Base-by-base conservation (phyloP, 1,140 invertebrate species). In the Drosophila lacertosa region DNA sequence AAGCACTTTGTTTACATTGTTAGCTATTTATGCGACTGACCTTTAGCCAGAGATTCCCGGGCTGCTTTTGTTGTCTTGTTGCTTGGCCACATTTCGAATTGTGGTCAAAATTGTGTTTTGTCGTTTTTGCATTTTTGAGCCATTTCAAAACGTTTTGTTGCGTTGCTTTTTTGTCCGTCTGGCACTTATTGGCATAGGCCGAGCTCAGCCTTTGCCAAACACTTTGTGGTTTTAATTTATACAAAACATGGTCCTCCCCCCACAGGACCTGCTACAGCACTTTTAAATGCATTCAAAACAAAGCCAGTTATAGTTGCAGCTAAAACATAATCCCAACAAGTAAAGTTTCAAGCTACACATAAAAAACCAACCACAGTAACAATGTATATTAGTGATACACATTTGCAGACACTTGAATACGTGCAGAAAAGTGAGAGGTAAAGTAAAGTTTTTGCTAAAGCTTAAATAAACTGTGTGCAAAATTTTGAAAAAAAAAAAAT, bases 51-150 rank as follows among this genome's bases (percentile, higher is more conserved):
- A 24, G 15, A n/a, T 42, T 20, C 33, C 11, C 15, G 13, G 47
- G 26, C 47, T n/a, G n/a, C 33, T 59, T 35, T 44, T 68, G 37
- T 47, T 35, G 20, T 11, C 57, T 66, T 65, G 50, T 58, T 53
- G 45, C 18, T 55, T 50, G 51, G 48, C 58, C 81, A 86, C 60
- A 86, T 74, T 77, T 80, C 40, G 69, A 68, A 74, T 81, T 86
- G 81, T 88, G 81, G 81, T 86, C 74, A 71, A 71, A 71, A 64
- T 71, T 88, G 82, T 86, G 79, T 70, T 70, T 59, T 64, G 64
- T 65, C 57, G 63, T 60, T 59, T 65, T 35, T 51, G 54, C 47
- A 66, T 72, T 71, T 66, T 65, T 66, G 47, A 53, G 54, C 35
- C 63, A 66, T 58, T 51, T 45, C 39, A 37, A 39, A 65, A 39